These are phyloP conservation scores for Cheilosia grossa DNA, from an alignment of 2,888 invertebrate species.

Conservation along the genomic window DNA sequence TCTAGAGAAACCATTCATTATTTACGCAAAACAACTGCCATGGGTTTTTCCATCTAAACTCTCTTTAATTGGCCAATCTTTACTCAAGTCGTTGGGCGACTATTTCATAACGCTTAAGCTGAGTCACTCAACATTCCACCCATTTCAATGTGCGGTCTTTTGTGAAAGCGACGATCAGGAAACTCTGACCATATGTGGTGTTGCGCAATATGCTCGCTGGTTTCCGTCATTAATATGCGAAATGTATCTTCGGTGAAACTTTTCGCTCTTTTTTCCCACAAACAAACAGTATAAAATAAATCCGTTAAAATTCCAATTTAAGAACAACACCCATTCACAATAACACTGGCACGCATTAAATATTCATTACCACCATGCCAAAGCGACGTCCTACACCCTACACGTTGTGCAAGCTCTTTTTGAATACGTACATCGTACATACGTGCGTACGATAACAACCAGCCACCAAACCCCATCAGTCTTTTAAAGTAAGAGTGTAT, in stretches of 20 bases:
- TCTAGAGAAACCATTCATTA: too few relatives aligned
- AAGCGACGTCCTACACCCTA: not conserved
- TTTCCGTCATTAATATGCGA: constrained; percentile 53
- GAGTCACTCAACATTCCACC: constrained; percentile 13
- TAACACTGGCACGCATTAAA: constrained; percentile 56
- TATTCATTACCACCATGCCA: constrained; percentile 47
- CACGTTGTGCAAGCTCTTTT: not conserved
- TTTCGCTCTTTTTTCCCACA: constrained; percentile 32
- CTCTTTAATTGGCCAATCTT: constrained; percentile 16
- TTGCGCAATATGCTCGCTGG: constrained; percentile 48
- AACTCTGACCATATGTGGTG: constrained; percentile 49
- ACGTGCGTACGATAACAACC: constrained; percentile 18
- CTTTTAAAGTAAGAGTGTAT: not conserved
- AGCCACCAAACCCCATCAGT: not conserved
- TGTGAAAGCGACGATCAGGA: constrained; percentile 63
- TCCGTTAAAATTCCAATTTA: constrained; percentile 59
- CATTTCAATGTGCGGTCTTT: not conserved
- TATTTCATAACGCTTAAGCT: constrained; percentile 31
- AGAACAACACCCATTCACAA: constrained; percentile 42
- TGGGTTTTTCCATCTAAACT: constrained; percentile 27
- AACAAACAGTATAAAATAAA: constrained; percentile 56
- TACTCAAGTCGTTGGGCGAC: constrained; percentile 4
- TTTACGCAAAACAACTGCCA: not conserved
- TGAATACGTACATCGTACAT: not conserved
- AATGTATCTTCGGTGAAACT: constrained; percentile 50